phyloP scores from a whole-genome alignment of 2,797 vertebrate species.

The Labeo calbasu region DNA sequence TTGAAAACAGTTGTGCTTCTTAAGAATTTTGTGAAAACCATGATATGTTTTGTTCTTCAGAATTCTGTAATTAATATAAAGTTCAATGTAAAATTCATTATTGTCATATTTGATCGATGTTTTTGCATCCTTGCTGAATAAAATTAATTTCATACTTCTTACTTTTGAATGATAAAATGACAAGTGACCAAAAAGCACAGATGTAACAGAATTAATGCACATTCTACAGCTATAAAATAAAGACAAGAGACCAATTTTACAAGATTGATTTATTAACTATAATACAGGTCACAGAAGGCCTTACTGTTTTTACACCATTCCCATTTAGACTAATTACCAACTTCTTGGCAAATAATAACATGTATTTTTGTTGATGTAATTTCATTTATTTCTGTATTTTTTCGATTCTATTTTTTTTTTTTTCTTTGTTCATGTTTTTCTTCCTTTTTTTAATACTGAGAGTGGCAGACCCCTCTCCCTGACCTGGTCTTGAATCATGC shows the following conservation, averaged over 20 bases:
- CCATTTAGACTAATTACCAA: conserved; percentile 91
- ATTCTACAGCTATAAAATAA: conserved; percentile 46
- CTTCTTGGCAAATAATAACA: conserved; percentile 86
- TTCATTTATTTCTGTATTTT: conserved; percentile 82
- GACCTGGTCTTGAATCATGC: conserved; percentile 84
- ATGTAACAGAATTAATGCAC: not conserved
- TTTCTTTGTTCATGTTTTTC: conserved; percentile 59
- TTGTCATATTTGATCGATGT: not conserved
- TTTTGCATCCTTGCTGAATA: not conserved
- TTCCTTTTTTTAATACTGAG: conserved; percentile 78
- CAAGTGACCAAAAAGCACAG: not conserved
- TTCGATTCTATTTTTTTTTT: conserved; percentile 57
- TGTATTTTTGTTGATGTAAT: conserved; percentile 76
- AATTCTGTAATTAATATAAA: not conserved
- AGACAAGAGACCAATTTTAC: conserved; percentile 75
- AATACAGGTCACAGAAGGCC: conserved; percentile 95
- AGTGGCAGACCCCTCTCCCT: conserved; percentile 77
- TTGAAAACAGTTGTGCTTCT: not conserved
- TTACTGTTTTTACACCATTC: conserved; percentile 92
- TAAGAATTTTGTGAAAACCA: not conserved
- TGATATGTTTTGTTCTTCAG: not conserved
- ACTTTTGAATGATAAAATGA: too few species aligned
- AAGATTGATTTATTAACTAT: conserved; percentile 99
- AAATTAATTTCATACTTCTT: not conserved
- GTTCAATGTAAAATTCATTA: not conserved